Conservation (phyloP, 1,140 invertebrate genomes). For the Ceratina japonica region DNA sequence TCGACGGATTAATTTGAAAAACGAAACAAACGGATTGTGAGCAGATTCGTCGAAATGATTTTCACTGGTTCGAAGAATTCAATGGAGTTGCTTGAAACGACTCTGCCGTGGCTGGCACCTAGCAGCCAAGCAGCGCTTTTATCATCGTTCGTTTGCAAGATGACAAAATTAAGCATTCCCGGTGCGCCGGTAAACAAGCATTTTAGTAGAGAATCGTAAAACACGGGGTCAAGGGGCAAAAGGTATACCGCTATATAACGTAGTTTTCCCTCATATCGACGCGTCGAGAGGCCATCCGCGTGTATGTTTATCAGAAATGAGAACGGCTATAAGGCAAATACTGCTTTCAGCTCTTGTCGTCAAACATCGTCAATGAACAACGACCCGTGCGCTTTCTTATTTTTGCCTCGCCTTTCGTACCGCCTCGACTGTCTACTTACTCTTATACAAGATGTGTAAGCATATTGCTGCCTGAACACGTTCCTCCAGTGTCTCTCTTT, state of each 20-base stretch:
- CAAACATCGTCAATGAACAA: slow-evolving; percentile 16
- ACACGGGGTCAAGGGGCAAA: not conserved
- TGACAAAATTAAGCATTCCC: slow-evolving; percentile 34
- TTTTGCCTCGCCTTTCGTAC: not conserved
- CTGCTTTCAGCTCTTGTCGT: slow-evolving; percentile 3
- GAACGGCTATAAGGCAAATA: slow-evolving; percentile 30
- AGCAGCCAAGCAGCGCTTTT: slow-evolving; percentile 21
- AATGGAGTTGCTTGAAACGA: slow-evolving; percentile 21
- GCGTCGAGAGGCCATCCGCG: slow-evolving; percentile 8
- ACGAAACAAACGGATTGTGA: not conserved
- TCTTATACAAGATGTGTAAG: not conserved
- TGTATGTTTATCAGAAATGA: slow-evolving; percentile 39
- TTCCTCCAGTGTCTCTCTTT: not conserved
- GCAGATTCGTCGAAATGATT: not conserved
- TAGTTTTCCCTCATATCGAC: slow-evolving; percentile 19
- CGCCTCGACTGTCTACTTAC: not conserved
- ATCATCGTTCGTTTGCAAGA: slow-evolving; percentile 7
- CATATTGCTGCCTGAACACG: too few species aligned
- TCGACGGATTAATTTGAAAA: not conserved
- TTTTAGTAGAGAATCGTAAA: slow-evolving; percentile 44
- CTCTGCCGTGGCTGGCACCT: too few species aligned
- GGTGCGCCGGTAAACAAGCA: slow-evolving; percentile 14
- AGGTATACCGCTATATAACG: slow-evolving; percentile 17
- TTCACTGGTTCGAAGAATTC: slow-evolving; percentile 4
- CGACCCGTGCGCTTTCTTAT: slow-evolving; percentile 19